Conservation (phyloP, 2,797 vertebrate genomes). For the Galago senegalensis region DNA sequence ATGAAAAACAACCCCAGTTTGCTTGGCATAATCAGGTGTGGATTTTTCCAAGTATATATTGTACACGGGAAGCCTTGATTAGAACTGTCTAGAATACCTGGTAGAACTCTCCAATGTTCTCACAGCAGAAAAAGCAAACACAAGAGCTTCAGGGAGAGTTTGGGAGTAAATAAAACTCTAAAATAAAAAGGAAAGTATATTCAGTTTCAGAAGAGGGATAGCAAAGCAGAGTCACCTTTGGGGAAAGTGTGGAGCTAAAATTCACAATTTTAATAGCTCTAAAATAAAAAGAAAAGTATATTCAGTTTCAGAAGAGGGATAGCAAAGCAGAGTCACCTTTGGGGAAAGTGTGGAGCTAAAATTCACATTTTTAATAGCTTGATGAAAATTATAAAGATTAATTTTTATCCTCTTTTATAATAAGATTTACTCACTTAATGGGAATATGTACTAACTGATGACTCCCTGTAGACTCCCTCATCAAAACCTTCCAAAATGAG, state of each 20-base stretch:
- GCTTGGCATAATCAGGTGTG: constrained; percentile 40
- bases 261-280: not conserved
- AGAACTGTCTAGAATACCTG: not conserved
- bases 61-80: constrained; percentile 20
- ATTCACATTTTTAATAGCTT: not conserved
- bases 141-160: constrained; percentile 30
- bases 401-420: constrained; percentile 11
- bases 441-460: not conserved
- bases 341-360: not conserved
- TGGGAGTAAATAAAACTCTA: constrained; percentile 57
- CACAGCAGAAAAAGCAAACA: constrained; percentile 35
- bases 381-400: constrained; percentile 43
- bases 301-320: not conserved
- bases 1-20: constrained; percentile 55
- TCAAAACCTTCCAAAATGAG: constrained; percentile 37
- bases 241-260: not conserved
- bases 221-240: not conserved
- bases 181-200: constrained; percentile 45
- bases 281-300: constrained; percentile 50
- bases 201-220: not conserved
- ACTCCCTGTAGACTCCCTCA: not conserved
- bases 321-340: not conserved
- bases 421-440: not conserved
- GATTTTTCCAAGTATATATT: constrained; percentile 27
- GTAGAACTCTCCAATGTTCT: constrained; percentile 13